Conservation (phyloP, 2,888 invertebrate genomes). For the Marasmarcha lunaedactyla region DNA sequence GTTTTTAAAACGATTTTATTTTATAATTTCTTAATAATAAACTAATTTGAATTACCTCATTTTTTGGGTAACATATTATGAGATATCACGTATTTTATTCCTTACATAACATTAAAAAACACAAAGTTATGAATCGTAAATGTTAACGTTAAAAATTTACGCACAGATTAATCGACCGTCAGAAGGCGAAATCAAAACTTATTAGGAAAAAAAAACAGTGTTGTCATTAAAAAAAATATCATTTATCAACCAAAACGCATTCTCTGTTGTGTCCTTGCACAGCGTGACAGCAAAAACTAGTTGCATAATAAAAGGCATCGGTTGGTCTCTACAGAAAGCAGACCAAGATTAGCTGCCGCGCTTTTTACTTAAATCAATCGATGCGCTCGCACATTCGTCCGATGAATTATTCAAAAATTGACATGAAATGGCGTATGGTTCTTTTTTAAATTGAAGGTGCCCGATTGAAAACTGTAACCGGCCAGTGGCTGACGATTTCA, state of each 20-base stretch:
- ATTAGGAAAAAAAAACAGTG: too few relatives aligned
- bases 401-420: conserved; percentile 71
- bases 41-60: conserved; percentile 18
- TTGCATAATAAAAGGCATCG: conserved; percentile 58
- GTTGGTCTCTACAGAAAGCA: conserved; percentile 62
- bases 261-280: conserved; percentile 60
- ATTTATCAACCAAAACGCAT: conserved; percentile 65
- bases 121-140: too few relatives aligned
- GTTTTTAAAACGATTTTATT: conserved; percentile 48
- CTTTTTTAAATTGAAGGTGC: conserved; percentile 69
- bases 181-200: too few relatives aligned
- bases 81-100: too few relatives aligned
- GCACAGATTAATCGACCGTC: too few relatives aligned
- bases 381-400: conserved; percentile 69
- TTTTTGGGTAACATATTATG: conserved; percentile 37
- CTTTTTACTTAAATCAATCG: conserved; percentile 71
- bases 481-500: conserved; percentile 67
- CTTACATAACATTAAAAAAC: too few relatives aligned
- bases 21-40: conserved; percentile 19
- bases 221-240: conserved; percentile 34
- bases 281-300: conserved; percentile 67
- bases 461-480: conserved; percentile 71
- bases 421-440: conserved; percentile 71
- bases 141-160: too few relatives aligned
- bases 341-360: conserved; percentile 66